These are phyloP conservation scores for Meandrina meandrites DNA, from an alignment of 92 coral and sea anemone species.

Conservation along the genomic window DNA sequence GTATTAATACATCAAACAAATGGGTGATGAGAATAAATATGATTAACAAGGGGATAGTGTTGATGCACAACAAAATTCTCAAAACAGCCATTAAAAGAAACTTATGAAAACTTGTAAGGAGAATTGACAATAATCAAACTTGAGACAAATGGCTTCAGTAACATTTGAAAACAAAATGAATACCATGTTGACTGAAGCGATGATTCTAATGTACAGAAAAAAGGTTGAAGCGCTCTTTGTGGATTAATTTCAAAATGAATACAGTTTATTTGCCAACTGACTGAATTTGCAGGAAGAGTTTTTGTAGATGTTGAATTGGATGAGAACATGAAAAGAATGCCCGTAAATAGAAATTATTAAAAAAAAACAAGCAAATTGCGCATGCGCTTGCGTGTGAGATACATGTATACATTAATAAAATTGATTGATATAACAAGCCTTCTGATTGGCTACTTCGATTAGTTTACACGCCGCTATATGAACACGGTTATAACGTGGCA, in stretches of 20 bases:
- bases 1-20: background rate
- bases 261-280: background rate
- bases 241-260: background rate
- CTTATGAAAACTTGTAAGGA: background rate
- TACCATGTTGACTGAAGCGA: background rate
- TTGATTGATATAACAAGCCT: background rate
- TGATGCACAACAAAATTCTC: background rate
- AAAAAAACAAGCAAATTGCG: background rate
- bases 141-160: background rate
- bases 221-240: background rate
- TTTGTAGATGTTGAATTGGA: background rate
- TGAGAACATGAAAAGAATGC: background rate
- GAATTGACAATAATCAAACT: background rate
- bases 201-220: background rate
- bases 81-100: background rate
- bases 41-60: background rate
- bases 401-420: slow-evolving; percentile 14
- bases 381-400: background rate
- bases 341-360: background rate
- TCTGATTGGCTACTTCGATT: background rate
- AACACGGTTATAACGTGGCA: background rate
- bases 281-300: background rate
- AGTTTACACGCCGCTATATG: background rate
- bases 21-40: background rate
- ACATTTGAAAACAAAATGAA: background rate